These are phyloP conservation scores for Epinephelus awoara DNA, from an alignment of 2,797 vertebrate genomes.

Conservation along the genomic window DNA sequence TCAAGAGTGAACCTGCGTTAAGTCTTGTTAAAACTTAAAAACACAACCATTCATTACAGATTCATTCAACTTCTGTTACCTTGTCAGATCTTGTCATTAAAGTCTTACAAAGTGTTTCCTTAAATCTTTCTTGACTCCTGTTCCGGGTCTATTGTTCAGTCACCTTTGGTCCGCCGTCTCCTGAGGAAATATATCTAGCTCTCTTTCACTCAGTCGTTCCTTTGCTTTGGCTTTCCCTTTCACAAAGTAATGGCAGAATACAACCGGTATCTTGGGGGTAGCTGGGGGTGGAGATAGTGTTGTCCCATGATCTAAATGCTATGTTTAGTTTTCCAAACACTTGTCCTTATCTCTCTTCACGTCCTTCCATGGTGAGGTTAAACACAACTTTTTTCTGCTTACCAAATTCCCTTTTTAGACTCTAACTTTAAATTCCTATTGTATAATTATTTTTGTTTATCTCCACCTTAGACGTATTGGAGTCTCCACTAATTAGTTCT, in stretches of 20 bases:
- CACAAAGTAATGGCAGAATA: neutral
- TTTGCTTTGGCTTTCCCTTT: neutral
- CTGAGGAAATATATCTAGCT: neutral
- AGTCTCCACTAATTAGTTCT: constrained; percentile 61
- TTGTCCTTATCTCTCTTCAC: constrained; percentile 33
- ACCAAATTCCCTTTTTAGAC: constrained; percentile 14
- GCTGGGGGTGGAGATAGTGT: neutral
- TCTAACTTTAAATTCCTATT: constrained; percentile 42
- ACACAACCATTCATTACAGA: neutral
- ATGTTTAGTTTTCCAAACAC: constrained; percentile 25
- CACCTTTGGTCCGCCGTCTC: neutral
- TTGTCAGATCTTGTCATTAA: neutral
- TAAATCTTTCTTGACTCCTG: neutral
- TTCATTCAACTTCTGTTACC: neutral
- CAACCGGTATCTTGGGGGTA: neutral
- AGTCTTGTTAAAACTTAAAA: neutral
- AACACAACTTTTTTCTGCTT: constrained; percentile 21
- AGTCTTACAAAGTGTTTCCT: neutral
- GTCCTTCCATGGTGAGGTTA: constrained; percentile 26
- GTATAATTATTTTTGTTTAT: constrained; percentile 59
- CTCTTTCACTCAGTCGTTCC: neutral
- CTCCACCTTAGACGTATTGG: constrained; percentile 44
- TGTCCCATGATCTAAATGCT: neutral
- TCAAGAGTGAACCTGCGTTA: too few relatives aligned
- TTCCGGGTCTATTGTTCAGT: neutral